Evolutionary conservation across 2,888 invertebrate genomes (phyloP).

Genomic region (Formica aserva): DNA sequence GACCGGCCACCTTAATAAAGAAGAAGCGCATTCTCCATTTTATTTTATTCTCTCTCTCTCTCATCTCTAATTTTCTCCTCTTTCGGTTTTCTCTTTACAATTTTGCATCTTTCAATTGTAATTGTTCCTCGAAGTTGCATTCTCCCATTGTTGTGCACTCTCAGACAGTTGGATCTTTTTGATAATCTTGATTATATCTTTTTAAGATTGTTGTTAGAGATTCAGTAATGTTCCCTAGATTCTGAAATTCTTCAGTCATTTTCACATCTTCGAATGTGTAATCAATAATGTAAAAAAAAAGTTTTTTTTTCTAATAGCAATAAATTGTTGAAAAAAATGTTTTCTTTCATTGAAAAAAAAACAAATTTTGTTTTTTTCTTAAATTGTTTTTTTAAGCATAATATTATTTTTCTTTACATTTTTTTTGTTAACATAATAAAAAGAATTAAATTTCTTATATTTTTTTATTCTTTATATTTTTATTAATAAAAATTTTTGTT

Average conservation of each 20-base stretch:
- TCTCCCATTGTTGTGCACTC: not conserved
- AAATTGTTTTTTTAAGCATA: too few species aligned
- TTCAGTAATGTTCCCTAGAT: not conserved
- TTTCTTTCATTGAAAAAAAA: too few species aligned
- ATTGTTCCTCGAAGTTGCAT: not conserved
- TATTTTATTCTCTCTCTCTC: constrained; percentile 6
- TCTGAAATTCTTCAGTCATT: not conserved
- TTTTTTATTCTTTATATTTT: too few species aligned
- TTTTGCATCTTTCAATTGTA: not conserved
- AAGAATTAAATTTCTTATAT: too few species aligned
- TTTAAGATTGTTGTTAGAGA: not conserved
- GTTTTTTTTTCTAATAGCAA: too few species aligned
- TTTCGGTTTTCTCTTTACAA: not conserved
- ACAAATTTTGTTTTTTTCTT: too few species aligned
- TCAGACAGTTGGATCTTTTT: not conserved
- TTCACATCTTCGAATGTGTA: not conserved
- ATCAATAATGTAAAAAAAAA: too few species aligned
- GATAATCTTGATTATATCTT: not conserved
- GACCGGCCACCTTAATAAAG: constrained; percentile 48
- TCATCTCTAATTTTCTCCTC: not conserved
- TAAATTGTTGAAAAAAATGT: too few species aligned
- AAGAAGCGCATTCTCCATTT: constrained; percentile 36
- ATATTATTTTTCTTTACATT: too few species aligned
- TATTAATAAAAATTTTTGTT: too few species aligned
- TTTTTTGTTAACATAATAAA: too few species aligned